Base-by-base conservation (phyloP, 2,113 vertebrate species). In the Pomatorhinus ruficollis region DNA sequence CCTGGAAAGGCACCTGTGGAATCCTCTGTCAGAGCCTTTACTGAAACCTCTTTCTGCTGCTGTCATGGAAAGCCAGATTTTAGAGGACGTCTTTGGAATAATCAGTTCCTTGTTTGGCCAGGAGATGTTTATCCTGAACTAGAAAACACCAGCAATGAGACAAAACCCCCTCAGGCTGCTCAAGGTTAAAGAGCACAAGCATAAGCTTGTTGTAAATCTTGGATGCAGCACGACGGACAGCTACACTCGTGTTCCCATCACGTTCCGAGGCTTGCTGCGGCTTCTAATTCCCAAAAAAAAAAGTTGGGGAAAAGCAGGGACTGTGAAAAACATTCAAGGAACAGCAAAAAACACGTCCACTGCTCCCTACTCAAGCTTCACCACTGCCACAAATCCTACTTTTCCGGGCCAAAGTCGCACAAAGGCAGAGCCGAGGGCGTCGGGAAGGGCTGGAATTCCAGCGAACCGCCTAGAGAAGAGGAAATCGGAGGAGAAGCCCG, bases 321-420 rank as follows among this genome's bases (percentile, higher is more conserved):
- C 23, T 9, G 2, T 0, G 9, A 61, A 35, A 11, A 39, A 15
- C 37, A 1, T 0, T 3, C 21, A 4, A 15, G 5, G n/a, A 75
- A 7, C 27, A 8, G 39, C 37, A 35, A 4, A 5, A 24, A 23
- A 5, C 5, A 11, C 1, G 30, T 23, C 11, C 18, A 0, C 27
- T 2, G 10, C 15, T 15, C 27, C 11, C 40, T 11, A 0, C 1
- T 12, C 11, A 0, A 25, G 25, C 5, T 23, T 17, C 19, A 12
- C 16, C 45, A 11, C 1, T 1, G 21, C 0, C 59, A 5, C 11
- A 35, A 83, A 40, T 0, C 6, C 50, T 0, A 1, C 9, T 25
- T 23, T 5, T 25, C 10, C 17, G 4, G 11, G 17, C 39, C 6
- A 3, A 7, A 31, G 21, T 15, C 8, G 3, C 10, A 10, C 8